Percentiles rank a stretch among this genome's conserved stretches.
These are phyloP conservation scores for Gallinago jamesoni DNA, from an alignment of 2,113 vertebrate genomes.

Conservation along the genomic window DNA sequence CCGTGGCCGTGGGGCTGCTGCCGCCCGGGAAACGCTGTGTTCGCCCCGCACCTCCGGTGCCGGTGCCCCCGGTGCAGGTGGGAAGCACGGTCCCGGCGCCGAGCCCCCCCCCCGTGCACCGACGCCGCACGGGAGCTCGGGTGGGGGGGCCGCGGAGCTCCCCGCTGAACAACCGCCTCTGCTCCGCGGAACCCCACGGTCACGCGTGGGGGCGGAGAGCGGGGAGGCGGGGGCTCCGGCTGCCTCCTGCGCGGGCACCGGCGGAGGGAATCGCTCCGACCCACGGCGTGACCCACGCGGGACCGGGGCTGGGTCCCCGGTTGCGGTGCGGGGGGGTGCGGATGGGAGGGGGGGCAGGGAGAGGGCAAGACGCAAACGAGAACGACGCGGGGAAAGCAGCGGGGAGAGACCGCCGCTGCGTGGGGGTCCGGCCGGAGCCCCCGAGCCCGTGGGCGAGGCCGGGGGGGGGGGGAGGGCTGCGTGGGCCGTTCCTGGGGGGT, in stretches of 20 bases:
- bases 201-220: background rate
- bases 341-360: background rate
- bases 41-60: background rate
- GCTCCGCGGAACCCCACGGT: background rate
- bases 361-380: slow-evolving; percentile 20
- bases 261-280: background rate
- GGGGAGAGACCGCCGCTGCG: background rate
- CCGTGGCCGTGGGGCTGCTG: background rate
- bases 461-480: background rate
- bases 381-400: background rate
- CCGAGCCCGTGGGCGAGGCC: background rate
- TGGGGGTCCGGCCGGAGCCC: background rate
- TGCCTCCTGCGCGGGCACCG: too few species aligned
- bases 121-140: background rate
- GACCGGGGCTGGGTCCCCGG: background rate
- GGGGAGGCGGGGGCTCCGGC: background rate
- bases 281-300: background rate
- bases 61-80: background rate
- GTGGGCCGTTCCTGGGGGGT: background rate
- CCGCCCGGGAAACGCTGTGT: background rate
- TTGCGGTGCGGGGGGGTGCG: background rate
- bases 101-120: background rate
- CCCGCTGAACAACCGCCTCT: background rate
- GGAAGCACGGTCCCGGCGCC: too few species aligned
- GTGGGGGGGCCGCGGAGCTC: background rate